Evolutionary conservation across 64 coral and sea anemone genomes (phyloP).

Genomic region (Acropora tenuis): DNA sequence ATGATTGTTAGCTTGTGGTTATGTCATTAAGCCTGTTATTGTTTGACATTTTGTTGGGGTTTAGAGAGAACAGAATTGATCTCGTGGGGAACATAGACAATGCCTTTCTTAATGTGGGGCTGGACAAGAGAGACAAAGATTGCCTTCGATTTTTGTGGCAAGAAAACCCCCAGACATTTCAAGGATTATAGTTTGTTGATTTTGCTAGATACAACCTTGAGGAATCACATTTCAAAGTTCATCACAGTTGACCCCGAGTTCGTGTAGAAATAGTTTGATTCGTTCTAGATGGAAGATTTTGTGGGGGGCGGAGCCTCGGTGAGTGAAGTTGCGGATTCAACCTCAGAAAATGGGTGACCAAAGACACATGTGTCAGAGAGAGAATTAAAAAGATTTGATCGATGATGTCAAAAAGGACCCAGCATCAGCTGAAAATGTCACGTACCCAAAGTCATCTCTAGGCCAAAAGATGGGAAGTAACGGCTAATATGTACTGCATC

Average conservation of each 20-base stretch:
- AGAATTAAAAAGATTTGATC: not conserved
- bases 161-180: not conserved
- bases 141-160: conserved; percentile 33
- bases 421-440: conserved; percentile 35
- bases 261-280: conserved; percentile 9
- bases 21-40: conserved; percentile 8
- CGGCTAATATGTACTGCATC: conserved; percentile 30
- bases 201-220: conserved; percentile 59
- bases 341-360: conserved; percentile 65
- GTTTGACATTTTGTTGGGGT: conserved; percentile 11
- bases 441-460: conserved; percentile 47
- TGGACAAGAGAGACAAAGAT: conserved; percentile 11
- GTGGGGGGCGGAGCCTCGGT: not conserved
- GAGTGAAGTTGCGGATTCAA: conserved; percentile 44
- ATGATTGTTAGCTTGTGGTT: conserved; percentile 37
- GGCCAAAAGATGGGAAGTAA: not conserved
- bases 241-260: conserved; percentile 31
- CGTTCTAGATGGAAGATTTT: conserved; percentile 60
- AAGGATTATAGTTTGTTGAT: conserved; percentile 27
- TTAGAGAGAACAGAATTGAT: conserved; percentile 13
- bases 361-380: conserved; percentile 17
- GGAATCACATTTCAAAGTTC: conserved; percentile 43
- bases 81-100: conserved; percentile 38
- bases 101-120: conserved; percentile 25
- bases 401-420: not conserved